phyloP scores from a whole-genome alignment of 2,888 invertebrate genomes.

The Drosophila maculinotata region DNA sequence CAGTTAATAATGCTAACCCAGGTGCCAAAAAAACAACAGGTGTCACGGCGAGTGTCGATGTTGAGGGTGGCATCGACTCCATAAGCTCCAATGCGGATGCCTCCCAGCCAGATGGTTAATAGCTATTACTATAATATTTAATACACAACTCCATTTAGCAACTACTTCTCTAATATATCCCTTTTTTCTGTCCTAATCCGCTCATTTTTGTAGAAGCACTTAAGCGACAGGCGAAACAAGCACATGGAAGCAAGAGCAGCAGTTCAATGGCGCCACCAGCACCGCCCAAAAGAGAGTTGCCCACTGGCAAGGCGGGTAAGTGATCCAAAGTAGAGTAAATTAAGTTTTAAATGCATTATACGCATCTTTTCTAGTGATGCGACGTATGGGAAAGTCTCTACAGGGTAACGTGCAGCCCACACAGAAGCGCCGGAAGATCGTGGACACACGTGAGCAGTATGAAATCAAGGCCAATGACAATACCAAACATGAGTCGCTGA shows the following conservation, averaged over 20 bases:
- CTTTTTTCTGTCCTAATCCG: constrained; percentile 2
- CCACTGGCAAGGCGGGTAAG: constrained; percentile 22
- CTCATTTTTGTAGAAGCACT: constrained; percentile 18
- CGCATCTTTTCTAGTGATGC: constrained; percentile 10
- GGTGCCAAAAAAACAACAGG: constrained; percentile 63
- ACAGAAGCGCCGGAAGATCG: constrained; percentile 30
- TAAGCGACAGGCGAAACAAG: constrained; percentile 11
- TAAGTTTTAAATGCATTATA: not conserved
- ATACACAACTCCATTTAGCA: not conserved
- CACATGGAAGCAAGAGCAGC: not conserved
- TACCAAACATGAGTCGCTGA: no score
- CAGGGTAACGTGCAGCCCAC: not conserved
- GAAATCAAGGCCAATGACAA: not conserved
- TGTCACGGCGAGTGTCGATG: constrained; percentile 43
- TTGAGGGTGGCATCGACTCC: constrained; percentile 1
- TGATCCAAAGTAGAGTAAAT: not conserved
- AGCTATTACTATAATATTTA: constrained; percentile 44
- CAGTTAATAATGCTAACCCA: not conserved
- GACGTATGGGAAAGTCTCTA: constrained; percentile 1
- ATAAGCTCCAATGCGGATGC: constrained; percentile 35
- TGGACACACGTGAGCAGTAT: not conserved
- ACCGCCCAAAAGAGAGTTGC: constrained; percentile 18
- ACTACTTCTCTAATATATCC: constrained; percentile 1
- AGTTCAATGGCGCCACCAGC: constrained; percentile 45
- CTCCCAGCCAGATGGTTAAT: constrained; percentile 65